Conservation (phyloP, 2,113 vertebrate species). For the Felis catus region F.catus_Fca126_mat1.0 CM031412.1:69405501-69406000, state of each 20-base stretch:
- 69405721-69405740: not conserved
- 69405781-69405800: not conserved
- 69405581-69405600: not conserved
- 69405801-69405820: not conserved
- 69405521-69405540: no score
- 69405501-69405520: no score
- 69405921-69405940: not conserved
- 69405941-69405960: not conserved
- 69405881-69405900: not conserved
- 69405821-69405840: not conserved
- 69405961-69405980: no score
- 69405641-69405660: not conserved
- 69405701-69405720: not conserved
- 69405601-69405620: not conserved
- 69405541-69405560: no score
- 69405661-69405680: not conserved
- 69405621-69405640: not conserved
- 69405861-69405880: not conserved
- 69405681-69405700: not conserved
- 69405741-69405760: not conserved
- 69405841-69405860: not conserved
- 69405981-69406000: no score
- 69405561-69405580: no score
- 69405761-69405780: not conserved
- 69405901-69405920: not conserved